Evolutionary conservation across 2,113 vertebrate species (phyloP).

Genomic region (Benitochromis conjunctus): DNA sequence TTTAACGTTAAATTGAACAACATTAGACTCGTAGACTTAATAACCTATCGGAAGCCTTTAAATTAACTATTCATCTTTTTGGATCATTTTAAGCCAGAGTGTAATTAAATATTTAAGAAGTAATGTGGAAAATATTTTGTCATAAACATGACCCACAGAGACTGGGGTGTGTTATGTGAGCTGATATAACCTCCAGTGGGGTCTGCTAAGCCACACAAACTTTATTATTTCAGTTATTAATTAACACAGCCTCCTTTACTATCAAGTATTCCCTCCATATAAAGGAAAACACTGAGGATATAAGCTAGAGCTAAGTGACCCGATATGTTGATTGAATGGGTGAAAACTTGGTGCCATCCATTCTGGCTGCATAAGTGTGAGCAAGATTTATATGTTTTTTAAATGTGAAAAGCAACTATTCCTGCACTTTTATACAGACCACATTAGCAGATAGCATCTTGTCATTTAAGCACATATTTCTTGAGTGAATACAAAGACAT

Average conservation of each 20-base stretch:
- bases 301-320: neutral
- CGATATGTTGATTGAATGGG: neutral
- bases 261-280: neutral
- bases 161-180: neutral
- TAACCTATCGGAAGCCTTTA: neutral
- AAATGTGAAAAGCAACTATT: slow-evolving; percentile 19
- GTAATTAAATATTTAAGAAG: neutral
- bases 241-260: neutral
- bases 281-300: neutral
- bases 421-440: slow-evolving; percentile 25
- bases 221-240: neutral
- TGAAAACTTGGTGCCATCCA: slow-evolving; percentile 17
- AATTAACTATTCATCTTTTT: neutral
- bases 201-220: neutral
- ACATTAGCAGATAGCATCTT: slow-evolving; percentile 45
- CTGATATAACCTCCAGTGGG: neutral
- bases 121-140: neutral
- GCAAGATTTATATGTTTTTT: slow-evolving; percentile 59
- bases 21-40: neutral
- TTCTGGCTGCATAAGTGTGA: slow-evolving; percentile 5
- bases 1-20: neutral
- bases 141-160: neutral
- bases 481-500: slow-evolving; percentile 60
- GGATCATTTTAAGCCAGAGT: neutral
- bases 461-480: slow-evolving; percentile 62